Conservation (phyloP, 2,888 invertebrate species). For the Muscina levida region DNA sequence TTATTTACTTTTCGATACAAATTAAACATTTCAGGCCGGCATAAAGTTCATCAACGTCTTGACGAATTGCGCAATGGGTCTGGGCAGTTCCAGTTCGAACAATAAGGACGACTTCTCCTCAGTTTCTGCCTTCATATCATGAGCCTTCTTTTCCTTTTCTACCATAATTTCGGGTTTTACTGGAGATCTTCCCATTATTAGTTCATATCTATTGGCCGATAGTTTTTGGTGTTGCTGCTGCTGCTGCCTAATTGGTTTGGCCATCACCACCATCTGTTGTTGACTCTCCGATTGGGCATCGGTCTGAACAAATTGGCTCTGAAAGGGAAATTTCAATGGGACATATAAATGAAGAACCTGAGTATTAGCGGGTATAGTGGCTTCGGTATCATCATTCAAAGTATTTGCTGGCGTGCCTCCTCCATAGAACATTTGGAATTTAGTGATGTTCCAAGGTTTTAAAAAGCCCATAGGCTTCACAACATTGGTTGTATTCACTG, state of each 20-base stretch:
- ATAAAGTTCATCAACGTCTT: constrained; percentile 30
- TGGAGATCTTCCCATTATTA: not conserved
- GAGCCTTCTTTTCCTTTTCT: not conserved
- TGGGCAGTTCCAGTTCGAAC: constrained; percentile 49
- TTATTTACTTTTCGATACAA: not conserved
- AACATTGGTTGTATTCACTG: not conserved
- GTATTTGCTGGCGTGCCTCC: no score
- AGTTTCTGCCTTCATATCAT: not conserved
- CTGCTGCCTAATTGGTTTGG: not conserved
- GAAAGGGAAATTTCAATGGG: constrained; percentile 44
- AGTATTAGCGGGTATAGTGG: constrained; percentile 25
- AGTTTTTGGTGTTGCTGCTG: not conserved
- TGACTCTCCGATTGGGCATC: not conserved
- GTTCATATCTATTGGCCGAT: not conserved
- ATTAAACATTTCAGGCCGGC: not conserved
- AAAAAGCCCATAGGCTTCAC: not conserved
- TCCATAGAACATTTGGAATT: not conserved
- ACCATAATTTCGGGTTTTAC: not conserved
- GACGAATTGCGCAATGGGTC: constrained; percentile 29
- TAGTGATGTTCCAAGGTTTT: not conserved
- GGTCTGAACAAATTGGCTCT: constrained; percentile 19
- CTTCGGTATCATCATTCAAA: not conserved
- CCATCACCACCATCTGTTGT: not conserved
- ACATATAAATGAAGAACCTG: constrained; percentile 45
- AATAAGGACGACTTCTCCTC: constrained; percentile 29